A percentile compares a stretch with the other conserved stretches of the same genome.
These are phyloP conservation scores for Dicrurus megarhynchus DNA, from an alignment of 2,113 vertebrate species.

Conservation along the genomic window DNA sequence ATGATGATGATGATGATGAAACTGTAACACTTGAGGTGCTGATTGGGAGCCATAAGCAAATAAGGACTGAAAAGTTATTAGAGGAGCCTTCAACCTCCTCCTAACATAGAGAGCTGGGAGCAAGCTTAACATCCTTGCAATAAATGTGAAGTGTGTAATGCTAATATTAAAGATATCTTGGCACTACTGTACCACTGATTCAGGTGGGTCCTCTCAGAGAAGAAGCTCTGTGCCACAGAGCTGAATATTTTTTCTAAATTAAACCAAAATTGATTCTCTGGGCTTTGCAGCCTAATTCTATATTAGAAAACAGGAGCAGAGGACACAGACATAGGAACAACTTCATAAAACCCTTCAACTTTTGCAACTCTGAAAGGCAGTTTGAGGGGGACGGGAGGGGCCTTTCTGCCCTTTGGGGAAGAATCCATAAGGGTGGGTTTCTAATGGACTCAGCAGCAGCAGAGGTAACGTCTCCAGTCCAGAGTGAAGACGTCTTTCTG, in stretches of 20 bases:
- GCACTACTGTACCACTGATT: not conserved
- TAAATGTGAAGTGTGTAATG: not conserved
- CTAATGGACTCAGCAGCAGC: not conserved
- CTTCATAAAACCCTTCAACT: not conserved
- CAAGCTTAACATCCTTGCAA: not conserved
- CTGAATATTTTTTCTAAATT: not conserved
- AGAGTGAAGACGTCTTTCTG: not conserved
- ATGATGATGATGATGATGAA: not conserved
- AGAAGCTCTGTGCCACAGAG: not conserved
- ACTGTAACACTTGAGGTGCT: not conserved
- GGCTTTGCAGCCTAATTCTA: not conserved
- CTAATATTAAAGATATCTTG: not conserved
- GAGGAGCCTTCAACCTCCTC: not conserved
- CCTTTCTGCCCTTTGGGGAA: not conserved
- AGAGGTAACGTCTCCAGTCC: not conserved
- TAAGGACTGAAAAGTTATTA: not conserved
- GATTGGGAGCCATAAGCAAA: not conserved
- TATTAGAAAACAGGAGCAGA: not conserved
- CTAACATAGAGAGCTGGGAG: not conserved
- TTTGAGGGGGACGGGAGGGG: accelerated
- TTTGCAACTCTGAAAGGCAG: not conserved
- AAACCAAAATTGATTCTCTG: not conserved
- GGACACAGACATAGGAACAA: not conserved
- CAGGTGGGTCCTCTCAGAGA: not conserved
- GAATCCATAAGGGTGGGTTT: not conserved